Base-by-base conservation (phyloP, 2,797 vertebrate genomes). In the Artibeus jamaicensis region DNA sequence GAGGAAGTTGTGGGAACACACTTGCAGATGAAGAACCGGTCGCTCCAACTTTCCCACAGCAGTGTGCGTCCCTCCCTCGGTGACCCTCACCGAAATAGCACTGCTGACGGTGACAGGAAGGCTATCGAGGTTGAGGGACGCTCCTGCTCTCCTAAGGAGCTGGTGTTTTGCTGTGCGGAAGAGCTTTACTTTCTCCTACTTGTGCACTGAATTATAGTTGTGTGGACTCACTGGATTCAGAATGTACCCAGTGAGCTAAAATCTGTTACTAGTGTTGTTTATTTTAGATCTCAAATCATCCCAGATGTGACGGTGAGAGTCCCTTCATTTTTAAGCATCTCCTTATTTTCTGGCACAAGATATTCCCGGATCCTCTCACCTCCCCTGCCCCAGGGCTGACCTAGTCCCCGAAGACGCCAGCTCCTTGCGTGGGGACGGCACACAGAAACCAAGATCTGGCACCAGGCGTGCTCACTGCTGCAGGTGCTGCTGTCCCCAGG, bases 141-240 rank as follows among this genome's bases (percentile, higher is more conserved):
- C 2, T 8, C 44, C 16, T 7, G 2, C 39, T 18, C 26, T 15
- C 11, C 16, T 55, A 2, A n/a, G 65, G 4, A 19, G 90, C 94
- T 42, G 42, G 50, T 18, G 18, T 15, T 59, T 0, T 14, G 5
- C 59, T 4, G 12, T n/a, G 8, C 3, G 1, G 34, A 12, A 16
- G 26, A 39, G 34, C 16, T 10, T 9, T 8, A 44, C 32, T 42
- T 2, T 11, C 67, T n/a, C 19, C n/a, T 18, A 1, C 1, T n/a
- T 2, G 2, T 3, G 26, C 50, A 22, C 0, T 48, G 0, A 7
- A 15, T 24, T 32, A 6, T 0, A 15, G 46, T 46, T 14, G 42
- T 1, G 5, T 1, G 39, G n/a, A 29, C 78, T 44, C 7, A 3
- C 12, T 12, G 4, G 12, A 15, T 44, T 55, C 21, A 22, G 65